These are phyloP conservation scores for Leptocoma aspasia DNA, from an alignment of 2,113 vertebrate genomes.

Conservation along the genomic window DNA sequence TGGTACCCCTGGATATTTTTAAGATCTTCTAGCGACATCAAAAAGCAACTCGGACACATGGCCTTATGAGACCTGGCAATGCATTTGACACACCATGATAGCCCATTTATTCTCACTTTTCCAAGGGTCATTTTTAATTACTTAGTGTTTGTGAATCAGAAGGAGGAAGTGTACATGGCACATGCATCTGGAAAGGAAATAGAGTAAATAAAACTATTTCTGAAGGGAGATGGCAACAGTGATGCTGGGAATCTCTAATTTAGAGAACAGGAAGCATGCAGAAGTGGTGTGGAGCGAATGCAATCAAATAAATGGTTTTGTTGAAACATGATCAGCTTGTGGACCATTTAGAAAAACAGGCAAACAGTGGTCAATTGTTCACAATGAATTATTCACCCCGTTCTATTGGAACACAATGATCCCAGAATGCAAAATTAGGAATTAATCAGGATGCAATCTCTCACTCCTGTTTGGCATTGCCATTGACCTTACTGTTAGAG, in stretches of 20 bases:
- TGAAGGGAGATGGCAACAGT: background rate
- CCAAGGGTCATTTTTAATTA: background rate
- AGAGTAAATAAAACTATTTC: background rate
- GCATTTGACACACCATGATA: background rate
- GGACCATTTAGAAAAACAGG: background rate
- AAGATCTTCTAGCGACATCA: background rate
- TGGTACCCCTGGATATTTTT: background rate
- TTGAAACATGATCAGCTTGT: background rate
- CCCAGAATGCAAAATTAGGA: constrained; percentile 48
- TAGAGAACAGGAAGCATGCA: background rate
- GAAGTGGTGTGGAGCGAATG: accelerated
- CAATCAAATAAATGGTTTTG: background rate
- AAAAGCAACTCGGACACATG: background rate
- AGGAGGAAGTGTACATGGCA: background rate
- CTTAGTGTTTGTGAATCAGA: background rate
- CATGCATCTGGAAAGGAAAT: background rate
- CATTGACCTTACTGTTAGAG: constrained; percentile 21
- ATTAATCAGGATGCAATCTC: constrained; percentile 33
- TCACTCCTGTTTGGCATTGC: constrained; percentile 8
- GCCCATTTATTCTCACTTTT: background rate
- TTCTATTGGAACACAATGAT: constrained; percentile 16
- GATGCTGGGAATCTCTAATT: background rate
- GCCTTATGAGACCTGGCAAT: background rate
- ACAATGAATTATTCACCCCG: constrained; percentile 48
- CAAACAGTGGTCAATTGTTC: constrained; percentile 25